Conservation (phyloP, 2,888 invertebrate genomes). For the Abscondita cerata region DNA sequence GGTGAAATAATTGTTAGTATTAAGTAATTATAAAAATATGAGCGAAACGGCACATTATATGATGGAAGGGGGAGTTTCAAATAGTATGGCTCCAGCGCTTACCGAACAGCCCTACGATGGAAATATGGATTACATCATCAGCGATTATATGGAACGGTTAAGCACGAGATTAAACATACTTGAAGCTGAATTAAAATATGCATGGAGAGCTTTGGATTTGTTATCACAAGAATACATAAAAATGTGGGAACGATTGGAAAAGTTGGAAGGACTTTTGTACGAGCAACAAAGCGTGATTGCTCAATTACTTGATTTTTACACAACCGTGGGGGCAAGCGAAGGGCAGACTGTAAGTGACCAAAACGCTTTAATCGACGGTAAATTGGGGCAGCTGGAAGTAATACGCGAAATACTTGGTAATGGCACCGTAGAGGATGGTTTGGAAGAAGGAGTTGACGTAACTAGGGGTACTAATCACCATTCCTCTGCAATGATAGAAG, state of each 20-base stretch:
- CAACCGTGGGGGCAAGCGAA: slow-evolving; percentile 57
- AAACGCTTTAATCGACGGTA: slow-evolving; percentile 49
- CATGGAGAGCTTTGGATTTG: slow-evolving; percentile 90
- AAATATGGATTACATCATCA: slow-evolving; percentile 77
- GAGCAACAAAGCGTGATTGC: slow-evolving; percentile 92
- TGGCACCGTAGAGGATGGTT: slow-evolving; percentile 70
- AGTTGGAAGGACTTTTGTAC: slow-evolving; percentile 83
- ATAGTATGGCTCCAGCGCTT: slow-evolving; percentile 52
- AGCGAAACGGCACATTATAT: slow-evolving; percentile 46
- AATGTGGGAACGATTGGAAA: slow-evolving; percentile 92
- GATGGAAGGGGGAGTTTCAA: slow-evolving; percentile 47
- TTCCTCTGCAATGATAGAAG: slow-evolving; percentile 52
- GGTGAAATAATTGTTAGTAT: slow-evolving; percentile 24
- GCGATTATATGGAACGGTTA: slow-evolving; percentile 90
- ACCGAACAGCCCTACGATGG: slow-evolving; percentile 53
- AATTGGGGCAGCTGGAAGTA: slow-evolving; percentile 63
- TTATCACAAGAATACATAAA: slow-evolving; percentile 91
- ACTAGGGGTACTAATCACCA: slow-evolving; percentile 56
- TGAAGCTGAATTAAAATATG: slow-evolving; percentile 90
- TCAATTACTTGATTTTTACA: slow-evolving; percentile 83
- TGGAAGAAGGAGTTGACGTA: slow-evolving; percentile 69
- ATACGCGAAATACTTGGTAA: slow-evolving; percentile 72
- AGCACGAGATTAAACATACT: slow-evolving; percentile 86
- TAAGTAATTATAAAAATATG: slow-evolving; percentile 41
- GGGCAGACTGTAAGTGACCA: slow-evolving; percentile 40